A percentile compares a stretch with the other conserved stretches of the same genome.
These are phyloP conservation scores for Grantiella picta DNA, from an alignment of 2,113 vertebrate genomes.

Conservation along the genomic window DNA sequence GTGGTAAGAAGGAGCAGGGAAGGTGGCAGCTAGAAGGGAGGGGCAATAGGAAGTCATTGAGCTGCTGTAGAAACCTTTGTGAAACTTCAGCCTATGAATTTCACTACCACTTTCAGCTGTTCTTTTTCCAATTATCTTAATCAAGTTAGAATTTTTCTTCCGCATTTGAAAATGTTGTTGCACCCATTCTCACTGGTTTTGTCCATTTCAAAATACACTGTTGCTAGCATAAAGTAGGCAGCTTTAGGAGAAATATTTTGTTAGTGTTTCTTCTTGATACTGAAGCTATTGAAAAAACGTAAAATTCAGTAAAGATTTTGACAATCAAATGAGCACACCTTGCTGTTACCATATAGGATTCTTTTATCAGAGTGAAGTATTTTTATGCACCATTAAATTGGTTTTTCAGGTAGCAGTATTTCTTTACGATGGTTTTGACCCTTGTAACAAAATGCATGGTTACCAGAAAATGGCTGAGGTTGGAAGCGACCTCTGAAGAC, in stretches of 20 bases:
- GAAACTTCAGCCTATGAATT: not conserved
- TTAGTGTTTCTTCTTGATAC: not conserved
- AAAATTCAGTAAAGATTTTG: not conserved
- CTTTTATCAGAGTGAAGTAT: not conserved
- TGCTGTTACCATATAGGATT: not conserved
- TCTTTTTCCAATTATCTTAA: not conserved
- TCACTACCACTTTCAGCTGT: not conserved
- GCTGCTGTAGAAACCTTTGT: not conserved
- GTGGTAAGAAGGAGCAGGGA: too few species aligned
- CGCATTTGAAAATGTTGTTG: not conserved
- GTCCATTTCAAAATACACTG: not conserved
- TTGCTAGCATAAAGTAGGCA: not conserved
- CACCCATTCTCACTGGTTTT: not conserved
- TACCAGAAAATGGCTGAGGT: not conserved
- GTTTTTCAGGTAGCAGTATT: not conserved
- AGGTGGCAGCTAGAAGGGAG: not conserved
- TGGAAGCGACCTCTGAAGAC: not conserved
- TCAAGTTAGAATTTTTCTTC: not conserved
- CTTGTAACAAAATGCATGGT: not conserved
- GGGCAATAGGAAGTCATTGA: not conserved
- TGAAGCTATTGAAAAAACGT: not conserved
- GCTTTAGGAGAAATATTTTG: not conserved
- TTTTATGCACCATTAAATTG: not conserved
- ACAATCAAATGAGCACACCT: not conserved
- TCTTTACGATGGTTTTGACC: not conserved